Percentiles rank a stretch among this genome's conserved stretches.
These are phyloP conservation scores for Corapipo altera DNA, from an alignment of 2,113 vertebrate species.

Conservation along the genomic window DNA sequence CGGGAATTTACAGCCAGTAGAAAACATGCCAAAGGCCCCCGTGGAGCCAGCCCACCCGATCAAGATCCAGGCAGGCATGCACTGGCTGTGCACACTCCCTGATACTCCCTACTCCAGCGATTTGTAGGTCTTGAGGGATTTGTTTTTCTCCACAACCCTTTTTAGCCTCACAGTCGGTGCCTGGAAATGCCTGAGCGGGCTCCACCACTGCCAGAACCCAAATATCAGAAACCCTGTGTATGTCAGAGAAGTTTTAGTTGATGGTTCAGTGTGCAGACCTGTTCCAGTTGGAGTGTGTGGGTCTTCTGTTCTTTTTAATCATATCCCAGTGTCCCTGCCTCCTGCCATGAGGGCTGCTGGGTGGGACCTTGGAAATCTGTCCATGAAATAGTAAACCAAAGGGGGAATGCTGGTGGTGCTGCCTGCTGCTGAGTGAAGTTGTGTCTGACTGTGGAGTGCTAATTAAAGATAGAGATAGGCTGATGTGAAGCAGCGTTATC, in stretches of 20 bases:
- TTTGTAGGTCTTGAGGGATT: neutral
- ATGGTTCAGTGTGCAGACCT: neutral
- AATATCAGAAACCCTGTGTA: accelerated
- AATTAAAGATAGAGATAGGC: neutral
- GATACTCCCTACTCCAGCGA: accelerated
- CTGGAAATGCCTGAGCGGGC: neutral
- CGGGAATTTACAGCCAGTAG: neutral
- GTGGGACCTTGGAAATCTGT: neutral
- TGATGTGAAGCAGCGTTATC: neutral
- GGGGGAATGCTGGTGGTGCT: neutral
- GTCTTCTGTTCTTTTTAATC: neutral
- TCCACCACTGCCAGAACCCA: neutral
- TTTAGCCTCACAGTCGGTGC: neutral
- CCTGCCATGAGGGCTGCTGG: accelerated
- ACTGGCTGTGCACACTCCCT: neutral
- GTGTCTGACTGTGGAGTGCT: neutral
- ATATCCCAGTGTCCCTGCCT: neutral
- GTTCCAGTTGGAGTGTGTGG: neutral
- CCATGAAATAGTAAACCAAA: neutral
- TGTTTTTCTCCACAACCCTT: neutral
- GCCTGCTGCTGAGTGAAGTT: neutral
- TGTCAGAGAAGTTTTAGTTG: neutral
- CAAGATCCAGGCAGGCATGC: neutral
- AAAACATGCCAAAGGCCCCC: neutral
- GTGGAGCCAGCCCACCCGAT: neutral